Evolutionary conservation across 2,888 invertebrate species (phyloP), one percentile per base, ranked within the genome.

Genomic region (Agrotis clavis): DNA sequence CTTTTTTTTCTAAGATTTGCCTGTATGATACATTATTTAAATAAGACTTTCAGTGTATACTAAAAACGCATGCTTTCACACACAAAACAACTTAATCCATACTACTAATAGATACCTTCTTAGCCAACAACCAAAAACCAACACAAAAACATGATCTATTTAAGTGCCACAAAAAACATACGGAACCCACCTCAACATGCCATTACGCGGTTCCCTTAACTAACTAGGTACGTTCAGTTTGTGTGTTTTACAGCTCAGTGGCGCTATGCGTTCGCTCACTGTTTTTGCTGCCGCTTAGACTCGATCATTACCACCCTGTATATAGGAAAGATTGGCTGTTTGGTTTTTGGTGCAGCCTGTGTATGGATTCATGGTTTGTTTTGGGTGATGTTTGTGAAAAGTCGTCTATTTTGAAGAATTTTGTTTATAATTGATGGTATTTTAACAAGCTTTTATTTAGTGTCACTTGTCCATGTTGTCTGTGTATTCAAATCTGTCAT

Each of bases 191-290:
- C 13, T 14, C 19, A 35, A n/a, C n/a, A 48, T 11, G 48, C 53
- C 54, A 54, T 57, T 7, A 62, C 53, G n/a, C 18, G 54, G 65
- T 68, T 62, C 48, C 48, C 56, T 53, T 62, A 54, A 68, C 85
- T 85, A 82, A 86, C 84, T 80, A 77, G 81, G 74, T 71, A 73
- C 70, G 83, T 53, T 77, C 85, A 86, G 81, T 86, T 85, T 85
- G 85, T 86, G 77, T 85, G 85, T 83, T 81, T 86, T 85, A 78
- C 85, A 81, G 83, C 85, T 86, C 78, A 86, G 67, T 76, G 77
- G 74, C 60, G 79, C 67, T 64, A 67, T 73, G 71, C 79, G 79
- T 75, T 75, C 67, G 62, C 65, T 54, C 71, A 69, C 78, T 81
- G 84, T 85, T 85, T 84, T 80, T 85, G 75, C 81, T 77, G 60